Conservation (phyloP, 2,888 invertebrate genomes). For the Drosophila kuntzei region DNA sequence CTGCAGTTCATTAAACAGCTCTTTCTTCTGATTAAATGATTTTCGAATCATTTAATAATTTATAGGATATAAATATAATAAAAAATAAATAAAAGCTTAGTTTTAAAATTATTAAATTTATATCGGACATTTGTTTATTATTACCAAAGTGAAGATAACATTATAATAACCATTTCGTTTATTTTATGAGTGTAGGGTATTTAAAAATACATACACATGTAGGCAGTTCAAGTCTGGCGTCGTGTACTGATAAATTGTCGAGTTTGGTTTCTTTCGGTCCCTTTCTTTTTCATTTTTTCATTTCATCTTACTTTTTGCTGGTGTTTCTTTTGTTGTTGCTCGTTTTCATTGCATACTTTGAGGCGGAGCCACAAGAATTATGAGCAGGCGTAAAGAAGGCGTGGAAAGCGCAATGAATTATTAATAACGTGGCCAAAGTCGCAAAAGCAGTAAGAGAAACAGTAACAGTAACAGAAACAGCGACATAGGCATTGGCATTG, state of each 20-base stretch:
- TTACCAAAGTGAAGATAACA: not conserved
- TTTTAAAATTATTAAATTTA: not conserved
- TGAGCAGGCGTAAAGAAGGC: constrained; percentile 64
- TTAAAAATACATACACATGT: not conserved
- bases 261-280: constrained; percentile 21
- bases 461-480: not conserved
- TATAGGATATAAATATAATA: not conserved
- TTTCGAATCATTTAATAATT: not conserved
- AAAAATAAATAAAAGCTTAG: no score
- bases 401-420: constrained; percentile 77
- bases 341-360: constrained; percentile 59
- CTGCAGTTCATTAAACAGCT: not conserved
- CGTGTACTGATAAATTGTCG: constrained; percentile 59
- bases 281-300: constrained; percentile 9
- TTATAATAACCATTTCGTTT: not conserved
- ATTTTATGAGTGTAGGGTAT: constrained; percentile 30
- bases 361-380: constrained; percentile 70
- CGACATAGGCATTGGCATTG: not conserved
- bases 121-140: not conserved
- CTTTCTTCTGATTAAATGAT: not conserved
- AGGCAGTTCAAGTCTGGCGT: not conserved
- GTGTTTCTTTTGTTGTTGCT: constrained; percentile 15
- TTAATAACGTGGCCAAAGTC: constrained; percentile 59
- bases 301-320: constrained; percentile 13
- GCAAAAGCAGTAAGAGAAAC: not conserved